Conservation (phyloP, 2,113 vertebrate genomes). For the Chloropsis hardwickii region DNA sequence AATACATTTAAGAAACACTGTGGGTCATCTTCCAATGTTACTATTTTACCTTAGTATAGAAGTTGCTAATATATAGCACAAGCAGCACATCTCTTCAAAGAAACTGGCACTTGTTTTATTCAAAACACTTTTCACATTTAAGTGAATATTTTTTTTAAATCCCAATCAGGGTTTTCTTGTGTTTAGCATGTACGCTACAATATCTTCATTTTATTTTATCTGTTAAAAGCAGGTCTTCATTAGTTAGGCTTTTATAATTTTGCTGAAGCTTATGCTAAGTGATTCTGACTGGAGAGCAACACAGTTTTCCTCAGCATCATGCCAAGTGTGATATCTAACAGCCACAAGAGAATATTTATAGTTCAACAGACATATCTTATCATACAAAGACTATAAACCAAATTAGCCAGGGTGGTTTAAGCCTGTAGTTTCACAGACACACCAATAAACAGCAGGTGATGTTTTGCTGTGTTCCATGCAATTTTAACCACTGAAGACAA, state of each 20-base stretch:
- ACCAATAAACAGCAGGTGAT: neutral
- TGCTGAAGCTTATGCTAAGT: neutral
- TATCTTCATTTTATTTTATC: neutral
- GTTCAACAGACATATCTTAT: neutral
- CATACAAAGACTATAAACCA: neutral
- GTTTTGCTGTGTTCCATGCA: neutral
- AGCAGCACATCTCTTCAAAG: neutral
- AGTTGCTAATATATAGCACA: neutral
- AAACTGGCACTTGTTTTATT: neutral
- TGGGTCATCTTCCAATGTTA: neutral
- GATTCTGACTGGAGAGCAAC: neutral
- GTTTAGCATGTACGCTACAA: neutral
- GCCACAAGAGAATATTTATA: neutral
- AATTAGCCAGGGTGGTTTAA: neutral
- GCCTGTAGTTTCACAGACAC: neutral
- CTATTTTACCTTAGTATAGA: neutral
- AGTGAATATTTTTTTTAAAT: neutral
- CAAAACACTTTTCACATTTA: neutral
- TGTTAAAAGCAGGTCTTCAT: neutral
- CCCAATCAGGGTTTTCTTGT: neutral
- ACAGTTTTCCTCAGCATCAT: neutral
- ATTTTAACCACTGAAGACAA: neutral
- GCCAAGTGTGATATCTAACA: neutral
- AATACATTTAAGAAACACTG: neutral
- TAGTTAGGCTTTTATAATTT: neutral